phyloP scores from a whole-genome alignment of 2,797 vertebrate genomes.

The Setipinna tenuifilis region DNA sequence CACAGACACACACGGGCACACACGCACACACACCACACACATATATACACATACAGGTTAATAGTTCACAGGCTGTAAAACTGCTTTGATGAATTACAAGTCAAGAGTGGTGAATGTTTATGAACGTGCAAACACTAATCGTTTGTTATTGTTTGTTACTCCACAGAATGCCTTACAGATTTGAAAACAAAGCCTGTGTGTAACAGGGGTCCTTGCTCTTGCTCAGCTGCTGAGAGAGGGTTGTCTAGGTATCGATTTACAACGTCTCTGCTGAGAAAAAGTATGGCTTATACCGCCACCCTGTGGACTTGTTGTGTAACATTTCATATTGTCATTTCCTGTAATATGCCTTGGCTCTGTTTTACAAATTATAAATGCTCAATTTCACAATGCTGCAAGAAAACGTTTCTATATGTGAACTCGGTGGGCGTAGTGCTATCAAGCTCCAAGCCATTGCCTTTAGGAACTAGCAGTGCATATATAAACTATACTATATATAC shows the following conservation, averaged over 20 bases:
- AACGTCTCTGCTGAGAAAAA: neutral
- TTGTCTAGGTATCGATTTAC: neutral
- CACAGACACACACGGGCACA: neutral
- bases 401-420: neutral
- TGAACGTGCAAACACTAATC: too few relatives aligned
- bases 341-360: neutral
- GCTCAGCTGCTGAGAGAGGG: neutral
- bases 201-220: neutral
- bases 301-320: neutral
- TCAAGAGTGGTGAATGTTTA: neutral
- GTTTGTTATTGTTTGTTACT: too few relatives aligned
- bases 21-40: constrained; percentile 5
- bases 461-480: neutral
- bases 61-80: neutral
- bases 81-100: neutral
- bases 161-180: neutral
- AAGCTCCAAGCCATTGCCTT: too few relatives aligned
- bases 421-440: neutral
- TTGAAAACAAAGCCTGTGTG: neutral
- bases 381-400: neutral
- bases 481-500: too few relatives aligned
- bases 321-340: neutral
- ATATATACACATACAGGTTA: neutral
- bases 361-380: neutral
- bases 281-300: neutral